Conservation (phyloP, 2,888 invertebrate genomes). For the Deroplatys truncata region DNA sequence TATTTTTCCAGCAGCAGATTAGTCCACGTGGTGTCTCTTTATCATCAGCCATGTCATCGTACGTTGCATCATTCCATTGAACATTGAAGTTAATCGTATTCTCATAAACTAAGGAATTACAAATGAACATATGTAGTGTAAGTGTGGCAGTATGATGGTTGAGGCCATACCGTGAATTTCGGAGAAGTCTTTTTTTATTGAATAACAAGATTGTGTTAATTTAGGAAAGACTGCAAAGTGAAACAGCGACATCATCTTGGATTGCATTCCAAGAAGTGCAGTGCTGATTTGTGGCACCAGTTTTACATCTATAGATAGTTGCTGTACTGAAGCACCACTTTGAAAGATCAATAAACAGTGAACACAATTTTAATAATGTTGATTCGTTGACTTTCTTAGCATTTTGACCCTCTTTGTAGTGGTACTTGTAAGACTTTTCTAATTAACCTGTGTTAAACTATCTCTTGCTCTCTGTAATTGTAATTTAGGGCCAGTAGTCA, state of each 20-base stretch:
- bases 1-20: slow-evolving; percentile 30
- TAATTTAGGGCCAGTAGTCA: too few species aligned
- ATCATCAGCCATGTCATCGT: slow-evolving; percentile 22
- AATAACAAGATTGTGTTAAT: not conserved
- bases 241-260: not conserved
- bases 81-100: not conserved
- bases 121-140: not conserved
- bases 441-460: too few species aligned
- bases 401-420: not conserved
- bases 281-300: not conserved
- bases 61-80: slow-evolving; percentile 24
- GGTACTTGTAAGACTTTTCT: too few species aligned
- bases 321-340: not conserved
- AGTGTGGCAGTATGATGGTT: not conserved
- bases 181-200: not conserved
- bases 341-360: not conserved
- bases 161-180: not conserved
- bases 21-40: slow-evolving; percentile 23
- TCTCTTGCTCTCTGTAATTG: not conserved
- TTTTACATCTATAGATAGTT: not conserved
- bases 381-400: not conserved
- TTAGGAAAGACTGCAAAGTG: not conserved
- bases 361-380: not conserved
- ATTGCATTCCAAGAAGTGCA: not conserved
- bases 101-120: not conserved